Conservation (phyloP, 2,888 invertebrate species). For the Pristionchus exspectatus region DNA sequence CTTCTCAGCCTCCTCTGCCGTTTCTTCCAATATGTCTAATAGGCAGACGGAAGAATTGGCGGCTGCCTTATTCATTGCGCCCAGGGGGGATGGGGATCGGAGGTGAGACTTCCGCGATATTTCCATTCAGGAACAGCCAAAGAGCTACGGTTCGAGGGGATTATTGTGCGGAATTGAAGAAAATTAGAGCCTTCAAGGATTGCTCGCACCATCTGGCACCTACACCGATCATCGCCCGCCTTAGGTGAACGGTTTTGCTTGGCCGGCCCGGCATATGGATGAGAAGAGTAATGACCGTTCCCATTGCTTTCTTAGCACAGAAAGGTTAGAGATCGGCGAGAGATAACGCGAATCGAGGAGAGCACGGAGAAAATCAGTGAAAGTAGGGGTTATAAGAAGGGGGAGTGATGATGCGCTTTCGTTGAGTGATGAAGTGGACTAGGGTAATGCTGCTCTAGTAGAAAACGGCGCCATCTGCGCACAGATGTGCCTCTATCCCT, state of each 20-base stretch:
- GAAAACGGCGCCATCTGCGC: slow-evolving; percentile 3
- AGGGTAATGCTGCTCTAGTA: slow-evolving; percentile 9
- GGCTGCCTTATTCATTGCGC: background rate
- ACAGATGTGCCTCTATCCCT: slow-evolving; percentile 1
- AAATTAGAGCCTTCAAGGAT: background rate
- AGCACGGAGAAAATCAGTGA: background rate
- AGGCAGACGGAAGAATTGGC: slow-evolving; percentile 3
- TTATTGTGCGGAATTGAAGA: background rate
- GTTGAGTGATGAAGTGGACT: slow-evolving; percentile 35
- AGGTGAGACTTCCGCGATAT: background rate
- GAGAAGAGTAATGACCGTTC: background rate
- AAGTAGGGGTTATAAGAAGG: background rate
- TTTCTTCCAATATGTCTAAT: slow-evolving; percentile 43
- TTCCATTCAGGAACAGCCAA: no score
- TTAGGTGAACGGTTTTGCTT: background rate
- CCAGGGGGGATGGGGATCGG: background rate
- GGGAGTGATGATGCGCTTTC: slow-evolving; percentile 20
- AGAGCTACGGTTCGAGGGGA: no score
- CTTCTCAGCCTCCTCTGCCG: slow-evolving; percentile 1
- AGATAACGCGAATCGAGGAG: background rate
- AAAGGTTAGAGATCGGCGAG: background rate
- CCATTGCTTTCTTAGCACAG: background rate
- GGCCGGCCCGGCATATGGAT: background rate
- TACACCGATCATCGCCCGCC: background rate
- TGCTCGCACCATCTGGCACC: background rate